Conservation (phyloP, 2,888 invertebrate genomes). For the Lycophotia porphyrea region DNA sequence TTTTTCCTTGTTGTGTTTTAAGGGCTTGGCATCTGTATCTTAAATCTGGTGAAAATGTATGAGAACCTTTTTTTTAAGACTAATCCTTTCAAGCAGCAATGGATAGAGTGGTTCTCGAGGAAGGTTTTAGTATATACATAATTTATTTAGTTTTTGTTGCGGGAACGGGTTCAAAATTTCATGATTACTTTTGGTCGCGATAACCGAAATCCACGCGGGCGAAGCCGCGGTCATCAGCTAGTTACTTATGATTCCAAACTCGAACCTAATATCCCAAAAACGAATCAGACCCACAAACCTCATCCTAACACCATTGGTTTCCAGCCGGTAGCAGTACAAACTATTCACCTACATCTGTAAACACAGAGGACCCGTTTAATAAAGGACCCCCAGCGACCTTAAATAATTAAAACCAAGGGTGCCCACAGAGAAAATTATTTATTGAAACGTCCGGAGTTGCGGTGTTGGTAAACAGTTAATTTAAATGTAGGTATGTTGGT, state of each 20-base stretch:
- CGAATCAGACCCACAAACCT: neutral
- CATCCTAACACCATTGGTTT: slow-evolving; percentile 35
- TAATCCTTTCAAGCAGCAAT: too few species aligned
- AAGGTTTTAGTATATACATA: too few species aligned
- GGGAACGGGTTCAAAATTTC: too few species aligned
- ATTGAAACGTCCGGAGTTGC: slow-evolving; percentile 35
- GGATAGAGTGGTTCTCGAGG: too few species aligned
- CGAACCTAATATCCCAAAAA: neutral
- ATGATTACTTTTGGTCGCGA: too few species aligned
- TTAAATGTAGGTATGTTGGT: neutral
- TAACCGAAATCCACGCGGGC: too few species aligned
- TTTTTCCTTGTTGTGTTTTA: slow-evolving; percentile 27
- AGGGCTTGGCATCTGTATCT: neutral
- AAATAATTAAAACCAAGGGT: slow-evolving; percentile 55
- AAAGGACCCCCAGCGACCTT: slow-evolving; percentile 26
- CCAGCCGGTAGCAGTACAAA: slow-evolving; percentile 10
- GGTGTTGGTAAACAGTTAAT: slow-evolving; percentile 27
- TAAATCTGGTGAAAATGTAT: neutral
- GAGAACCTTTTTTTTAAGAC: too few species aligned
- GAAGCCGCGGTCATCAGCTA: too few species aligned
- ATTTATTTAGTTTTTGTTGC: too few species aligned
- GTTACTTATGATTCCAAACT: neutral
- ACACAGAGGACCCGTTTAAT: slow-evolving; percentile 36
- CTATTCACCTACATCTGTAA: slow-evolving; percentile 15
- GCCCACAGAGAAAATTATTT: slow-evolving; percentile 47